Conservation (phyloP, 2,797 vertebrate genomes). For the Lacerta agilis region DNA sequence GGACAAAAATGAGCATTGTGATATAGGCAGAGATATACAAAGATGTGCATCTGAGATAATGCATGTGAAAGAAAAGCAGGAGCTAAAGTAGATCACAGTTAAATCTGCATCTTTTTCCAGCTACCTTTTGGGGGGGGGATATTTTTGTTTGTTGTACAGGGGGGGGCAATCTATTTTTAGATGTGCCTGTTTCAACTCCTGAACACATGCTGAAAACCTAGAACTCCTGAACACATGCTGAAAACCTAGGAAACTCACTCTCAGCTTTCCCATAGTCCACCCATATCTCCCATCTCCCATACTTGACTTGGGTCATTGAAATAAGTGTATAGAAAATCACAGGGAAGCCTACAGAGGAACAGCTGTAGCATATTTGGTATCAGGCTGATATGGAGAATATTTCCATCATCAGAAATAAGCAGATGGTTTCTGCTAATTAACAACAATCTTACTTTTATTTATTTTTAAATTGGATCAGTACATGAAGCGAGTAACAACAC, state of each 20-base stretch:
- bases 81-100: neutral
- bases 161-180: neutral
- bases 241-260: neutral
- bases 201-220: neutral
- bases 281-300: neutral
- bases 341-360: neutral
- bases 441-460: neutral
- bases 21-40: too few relatives aligned
- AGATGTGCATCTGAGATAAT: neutral
- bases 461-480: neutral
- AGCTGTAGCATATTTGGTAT: neutral
- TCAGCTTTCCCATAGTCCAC: neutral
- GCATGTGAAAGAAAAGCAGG: neutral
- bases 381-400: neutral
- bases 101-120: neutral
- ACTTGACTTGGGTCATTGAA: conserved; percentile 35
- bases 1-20: neutral
- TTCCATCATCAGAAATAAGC: neutral
- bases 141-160: too few relatives aligned
- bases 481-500: neutral
- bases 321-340: neutral
- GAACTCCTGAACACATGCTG: neutral
- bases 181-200: neutral
- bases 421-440: neutral
- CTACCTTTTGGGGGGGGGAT: neutral